Base-by-base conservation (phyloP, 2,888 invertebrate species). In the Chalcis sispes region DNA sequence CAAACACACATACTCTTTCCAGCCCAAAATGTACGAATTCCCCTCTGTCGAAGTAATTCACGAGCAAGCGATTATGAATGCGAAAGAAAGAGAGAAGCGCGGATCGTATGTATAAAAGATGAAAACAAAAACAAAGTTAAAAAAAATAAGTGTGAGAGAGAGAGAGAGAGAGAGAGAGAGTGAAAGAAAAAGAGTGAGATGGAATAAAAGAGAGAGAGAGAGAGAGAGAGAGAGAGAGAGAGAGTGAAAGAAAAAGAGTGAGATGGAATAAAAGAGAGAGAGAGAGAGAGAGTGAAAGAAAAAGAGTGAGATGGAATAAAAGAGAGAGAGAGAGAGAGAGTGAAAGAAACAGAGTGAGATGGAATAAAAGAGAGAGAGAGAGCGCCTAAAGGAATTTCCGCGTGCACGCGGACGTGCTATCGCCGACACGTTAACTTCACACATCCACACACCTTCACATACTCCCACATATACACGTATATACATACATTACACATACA, bases 301-400 rank as follows among this genome's bases (percentile, higher is more conserved):
- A 18, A 4, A 62, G 54, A 46, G 61, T 56, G 8, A 27, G n/a
- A 36, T 36, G 36, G 29, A 54, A 40, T 59, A n/a, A n/a, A n/a
- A n/a, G n/a, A n/a, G n/a, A n/a, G n/a, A n/a, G n/a, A n/a, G n/a
- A n/a, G n/a, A n/a, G n/a, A n/a, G n/a, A n/a, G n/a, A n/a, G n/a
- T n/a, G n/a, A n/a, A n/a, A n/a, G n/a, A n/a, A n/a, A n/a, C n/a
- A n/a, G n/a, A n/a, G n/a, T n/a, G n/a, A n/a, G n/a, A n/a, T n/a
- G n/a, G n/a, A n/a, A n/a, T n/a, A n/a, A n/a, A n/a, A n/a, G n/a
- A n/a, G n/a, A n/a, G n/a, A n/a, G n/a, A 54, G 7, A 61, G 36
- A 77, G 52, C 67, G 62, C 69, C 65, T 73, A 77, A 77, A 72
- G 69, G 50, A 73, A 77, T 77, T 70, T 70, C 64, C 59, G 59